phyloP scores from a whole-genome alignment of 2,888 invertebrate genomes.

The Pocota personata region DNA sequence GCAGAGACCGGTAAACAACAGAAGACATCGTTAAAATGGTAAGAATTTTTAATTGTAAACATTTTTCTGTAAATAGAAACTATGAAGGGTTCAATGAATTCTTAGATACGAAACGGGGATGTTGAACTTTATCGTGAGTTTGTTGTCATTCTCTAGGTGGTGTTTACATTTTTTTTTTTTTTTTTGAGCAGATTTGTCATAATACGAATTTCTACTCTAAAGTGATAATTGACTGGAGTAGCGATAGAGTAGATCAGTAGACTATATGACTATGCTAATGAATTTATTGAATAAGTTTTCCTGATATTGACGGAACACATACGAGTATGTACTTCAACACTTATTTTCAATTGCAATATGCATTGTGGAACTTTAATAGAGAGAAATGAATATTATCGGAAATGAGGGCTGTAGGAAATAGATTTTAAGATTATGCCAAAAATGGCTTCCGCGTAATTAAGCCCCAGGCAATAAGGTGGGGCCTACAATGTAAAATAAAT shows the following conservation, averaged over 20 bases:
- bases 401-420: too few species aligned
- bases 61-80: neutral
- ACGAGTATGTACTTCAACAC: too few species aligned
- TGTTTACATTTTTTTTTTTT: neutral
- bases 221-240: neutral
- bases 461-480: too few species aligned
- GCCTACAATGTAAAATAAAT: too few species aligned
- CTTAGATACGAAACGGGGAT: neutral
- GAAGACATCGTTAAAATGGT: conserved; percentile 28
- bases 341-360: too few species aligned
- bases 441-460: too few species aligned
- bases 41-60: conserved; percentile 2
- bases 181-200: neutral
- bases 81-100: neutral
- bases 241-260: neutral
- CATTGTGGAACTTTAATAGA: too few species aligned
- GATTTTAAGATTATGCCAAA: too few species aligned
- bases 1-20: neutral
- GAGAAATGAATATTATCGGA: too few species aligned
- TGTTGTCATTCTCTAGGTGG: neutral
- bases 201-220: neutral
- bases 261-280: too few species aligned
- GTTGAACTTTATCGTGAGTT: neutral
- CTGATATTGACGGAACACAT: too few species aligned
- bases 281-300: too few species aligned